Conservation (phyloP, 2,888 invertebrate genomes). For the Furcula furcula region DNA sequence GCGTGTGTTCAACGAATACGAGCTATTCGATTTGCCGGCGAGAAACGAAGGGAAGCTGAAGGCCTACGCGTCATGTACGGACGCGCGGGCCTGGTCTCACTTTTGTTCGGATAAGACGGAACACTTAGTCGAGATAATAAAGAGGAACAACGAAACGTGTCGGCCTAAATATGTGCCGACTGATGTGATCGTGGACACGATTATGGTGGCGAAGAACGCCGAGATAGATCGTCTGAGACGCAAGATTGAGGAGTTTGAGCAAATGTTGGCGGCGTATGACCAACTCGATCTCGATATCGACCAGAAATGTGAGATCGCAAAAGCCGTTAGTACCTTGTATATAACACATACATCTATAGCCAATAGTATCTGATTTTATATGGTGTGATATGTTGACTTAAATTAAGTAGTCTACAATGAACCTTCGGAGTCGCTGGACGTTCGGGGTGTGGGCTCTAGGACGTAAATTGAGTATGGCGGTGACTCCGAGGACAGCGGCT, state of each 20-base stretch:
- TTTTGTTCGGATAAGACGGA: conserved; percentile 78
- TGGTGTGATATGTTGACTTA: too few relatives aligned
- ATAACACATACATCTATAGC: too few relatives aligned
- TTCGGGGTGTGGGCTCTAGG: too few relatives aligned
- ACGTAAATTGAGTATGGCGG: too few relatives aligned
- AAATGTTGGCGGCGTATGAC: conserved; percentile 65
- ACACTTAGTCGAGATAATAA: conserved; percentile 80
- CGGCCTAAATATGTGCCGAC: conserved; percentile 68
- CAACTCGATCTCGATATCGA: conserved; percentile 64
- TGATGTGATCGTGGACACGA: conserved; percentile 65
- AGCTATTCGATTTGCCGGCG: conserved; percentile 64
- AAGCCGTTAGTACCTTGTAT: conserved; percentile 53
- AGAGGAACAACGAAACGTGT: conserved; percentile 63
- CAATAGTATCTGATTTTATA: too few relatives aligned
- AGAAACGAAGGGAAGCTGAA: conserved; percentile 81
- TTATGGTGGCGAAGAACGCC: conserved; percentile 72
- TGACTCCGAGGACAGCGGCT: too few relatives aligned
- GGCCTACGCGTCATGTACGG: conserved; percentile 79
- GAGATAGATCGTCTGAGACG: conserved; percentile 72
- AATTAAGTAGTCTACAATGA: too few relatives aligned
- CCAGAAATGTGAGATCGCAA: conserved; percentile 68
- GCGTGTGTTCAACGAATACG: conserved; percentile 72
- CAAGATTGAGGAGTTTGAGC: conserved; percentile 71
- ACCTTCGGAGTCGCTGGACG: too few relatives aligned
- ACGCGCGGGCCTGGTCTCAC: conserved; percentile 81